phyloP scores from a whole-genome alignment of 2,888 invertebrate species.

The Hedychridium roseum region DNA sequence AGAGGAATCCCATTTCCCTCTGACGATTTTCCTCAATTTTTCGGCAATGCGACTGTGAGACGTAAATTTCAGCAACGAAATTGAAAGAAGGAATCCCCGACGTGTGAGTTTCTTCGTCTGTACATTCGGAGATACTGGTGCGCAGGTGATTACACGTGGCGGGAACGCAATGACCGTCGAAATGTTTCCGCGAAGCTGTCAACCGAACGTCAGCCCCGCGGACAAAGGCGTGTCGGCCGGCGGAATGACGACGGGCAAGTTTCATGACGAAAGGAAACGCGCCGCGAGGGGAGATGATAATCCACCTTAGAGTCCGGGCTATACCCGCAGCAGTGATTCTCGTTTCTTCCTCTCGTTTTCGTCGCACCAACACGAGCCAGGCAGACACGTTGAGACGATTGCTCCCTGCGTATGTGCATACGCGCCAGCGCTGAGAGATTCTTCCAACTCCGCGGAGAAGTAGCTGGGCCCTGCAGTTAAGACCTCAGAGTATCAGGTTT shows the following conservation, averaged over 20 bases:
- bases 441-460: slow-evolving; percentile 46
- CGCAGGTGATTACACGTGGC: background rate
- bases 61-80: no score
- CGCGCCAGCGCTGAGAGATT: slow-evolving; percentile 33
- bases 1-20: no score
- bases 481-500: slow-evolving; percentile 54
- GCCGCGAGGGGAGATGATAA: slow-evolving; percentile 30
- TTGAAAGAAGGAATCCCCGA: no score
- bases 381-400: background rate
- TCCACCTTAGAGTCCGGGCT: slow-evolving; percentile 31
- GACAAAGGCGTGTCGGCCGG: slow-evolving; percentile 16
- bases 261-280: slow-evolving; percentile 37
- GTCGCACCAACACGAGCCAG: background rate
- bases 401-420: background rate
- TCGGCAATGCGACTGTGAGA: no score
- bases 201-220: slow-evolving; percentile 6
- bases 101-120: no score
- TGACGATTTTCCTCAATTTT: no score
- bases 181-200: slow-evolving; percentile 26
- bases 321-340: slow-evolving; percentile 36
- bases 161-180: slow-evolving; percentile 9
- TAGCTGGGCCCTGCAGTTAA: slow-evolving; percentile 53
- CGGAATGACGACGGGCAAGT: slow-evolving; percentile 4
- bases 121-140: no score
- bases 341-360: background rate